Conservation (phyloP, 2,113 vertebrate species). For the Mandrillus leucophaeus region DNA sequence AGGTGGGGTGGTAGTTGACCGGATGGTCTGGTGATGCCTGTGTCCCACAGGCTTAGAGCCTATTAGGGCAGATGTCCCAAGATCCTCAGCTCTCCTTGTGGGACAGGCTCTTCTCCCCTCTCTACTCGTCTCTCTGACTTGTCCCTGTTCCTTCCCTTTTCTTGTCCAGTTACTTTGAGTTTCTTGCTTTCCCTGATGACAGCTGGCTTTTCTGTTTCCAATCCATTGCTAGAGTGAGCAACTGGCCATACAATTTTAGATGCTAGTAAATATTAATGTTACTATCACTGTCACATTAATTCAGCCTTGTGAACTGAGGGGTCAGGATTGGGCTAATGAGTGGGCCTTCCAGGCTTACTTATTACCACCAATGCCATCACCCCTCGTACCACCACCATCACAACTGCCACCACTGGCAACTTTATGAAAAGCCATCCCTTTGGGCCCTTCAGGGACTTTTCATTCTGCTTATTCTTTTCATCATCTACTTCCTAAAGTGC, state of each 20-base stretch:
- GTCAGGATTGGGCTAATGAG: slow-evolving; percentile 34
- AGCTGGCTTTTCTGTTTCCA: slow-evolving; percentile 42
- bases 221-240: background rate
- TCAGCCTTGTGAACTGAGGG: slow-evolving; percentile 52
- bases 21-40: background rate
- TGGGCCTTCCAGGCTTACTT: background rate
- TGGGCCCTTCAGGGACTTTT: background rate
- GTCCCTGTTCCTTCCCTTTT: background rate
- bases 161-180: background rate
- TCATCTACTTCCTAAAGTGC: background rate
- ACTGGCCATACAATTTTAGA: slow-evolving; percentile 68
- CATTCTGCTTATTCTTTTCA: background rate
- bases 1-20: background rate
- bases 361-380: background rate
- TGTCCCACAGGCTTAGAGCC: background rate
- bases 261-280: slow-evolving; percentile 60
- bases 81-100: background rate
- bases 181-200: slow-evolving; percentile 5
- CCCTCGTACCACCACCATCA: background rate
- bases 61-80: background rate
- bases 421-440: background rate
- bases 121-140: too few species aligned
- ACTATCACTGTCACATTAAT: slow-evolving; percentile 56
- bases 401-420: background rate
- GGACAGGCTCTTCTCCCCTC: background rate